Percentiles rank a stretch among this genome's conserved stretches.
Conservation (phyloP, 2,113 vertebrate genomes). For the Pseudolaguvia tuberculata region DNA sequence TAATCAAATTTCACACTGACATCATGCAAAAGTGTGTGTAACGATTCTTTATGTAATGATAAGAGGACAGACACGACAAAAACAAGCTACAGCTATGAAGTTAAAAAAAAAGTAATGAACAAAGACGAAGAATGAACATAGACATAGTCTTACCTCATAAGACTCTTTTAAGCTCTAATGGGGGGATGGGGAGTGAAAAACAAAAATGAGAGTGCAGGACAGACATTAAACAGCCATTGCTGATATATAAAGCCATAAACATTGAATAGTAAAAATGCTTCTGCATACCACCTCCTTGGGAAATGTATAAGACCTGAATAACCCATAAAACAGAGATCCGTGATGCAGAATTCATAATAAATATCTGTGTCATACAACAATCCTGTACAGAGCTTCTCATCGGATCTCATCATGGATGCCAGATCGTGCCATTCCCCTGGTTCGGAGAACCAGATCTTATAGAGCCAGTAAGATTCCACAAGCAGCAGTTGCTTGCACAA, state of each 20-base stretch:
- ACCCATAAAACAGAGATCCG: background rate
- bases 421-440: too few relatives aligned
- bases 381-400: too few relatives aligned
- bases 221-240: conserved; percentile 71
- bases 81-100: conserved; percentile 62
- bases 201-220: conserved; percentile 83
- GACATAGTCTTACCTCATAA: conserved; percentile 87
- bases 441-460: too few relatives aligned
- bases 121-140: conserved; percentile 62
- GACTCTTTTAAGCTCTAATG: conserved; percentile 96
- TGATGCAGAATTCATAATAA: background rate
- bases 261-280: background rate
- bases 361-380: background rate
- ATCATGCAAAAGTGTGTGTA: background rate
- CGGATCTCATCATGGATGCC: too few relatives aligned
- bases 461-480: too few relatives aligned
- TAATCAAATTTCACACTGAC: conserved; percentile 11
- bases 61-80: background rate
- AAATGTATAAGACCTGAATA: background rate
- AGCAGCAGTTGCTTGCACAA: too few relatives aligned
- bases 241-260: conserved; percentile 39
- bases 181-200: conserved; percentile 67
- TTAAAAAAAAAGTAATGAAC: too few relatives aligned
- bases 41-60: background rate
- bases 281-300: background rate